Conservation (phyloP, 2,797 vertebrate genomes). For the Anisognathus igniventris region DNA sequence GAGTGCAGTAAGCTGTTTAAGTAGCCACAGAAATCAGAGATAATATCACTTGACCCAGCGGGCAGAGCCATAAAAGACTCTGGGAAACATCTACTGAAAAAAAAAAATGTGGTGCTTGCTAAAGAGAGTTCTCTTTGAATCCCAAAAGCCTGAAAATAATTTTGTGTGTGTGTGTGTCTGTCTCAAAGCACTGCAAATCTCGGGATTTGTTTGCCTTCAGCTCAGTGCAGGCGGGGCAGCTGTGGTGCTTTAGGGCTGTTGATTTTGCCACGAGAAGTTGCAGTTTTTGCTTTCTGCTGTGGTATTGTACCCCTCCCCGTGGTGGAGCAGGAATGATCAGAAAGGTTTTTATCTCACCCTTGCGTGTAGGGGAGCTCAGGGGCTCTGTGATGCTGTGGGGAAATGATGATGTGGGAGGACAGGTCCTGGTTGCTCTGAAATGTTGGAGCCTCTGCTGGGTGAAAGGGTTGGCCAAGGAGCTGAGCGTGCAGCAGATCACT, state of each 20-base stretch:
- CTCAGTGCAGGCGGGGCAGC: background rate
- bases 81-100: background rate
- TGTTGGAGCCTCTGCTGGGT: background rate
- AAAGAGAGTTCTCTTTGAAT: background rate
- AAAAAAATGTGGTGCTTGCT: background rate
- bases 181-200: background rate
- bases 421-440: background rate
- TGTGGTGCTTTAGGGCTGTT: background rate
- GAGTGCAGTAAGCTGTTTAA: background rate
- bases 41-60: background rate
- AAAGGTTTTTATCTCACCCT: background rate
- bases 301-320: fast-evolving
- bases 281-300: background rate
- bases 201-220: background rate
- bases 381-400: background rate
- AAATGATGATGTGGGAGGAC: background rate
- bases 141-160: background rate
- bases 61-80: background rate
- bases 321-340: background rate
- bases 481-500: background rate
- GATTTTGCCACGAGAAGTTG: background rate
- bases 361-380: background rate
- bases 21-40: background rate
- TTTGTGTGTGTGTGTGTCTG: background rate
- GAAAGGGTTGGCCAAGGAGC: fast-evolving